Evolutionary conservation across 1,140 invertebrate genomes (phyloP).

Genomic region (Drosophila prosaltans): DNA sequence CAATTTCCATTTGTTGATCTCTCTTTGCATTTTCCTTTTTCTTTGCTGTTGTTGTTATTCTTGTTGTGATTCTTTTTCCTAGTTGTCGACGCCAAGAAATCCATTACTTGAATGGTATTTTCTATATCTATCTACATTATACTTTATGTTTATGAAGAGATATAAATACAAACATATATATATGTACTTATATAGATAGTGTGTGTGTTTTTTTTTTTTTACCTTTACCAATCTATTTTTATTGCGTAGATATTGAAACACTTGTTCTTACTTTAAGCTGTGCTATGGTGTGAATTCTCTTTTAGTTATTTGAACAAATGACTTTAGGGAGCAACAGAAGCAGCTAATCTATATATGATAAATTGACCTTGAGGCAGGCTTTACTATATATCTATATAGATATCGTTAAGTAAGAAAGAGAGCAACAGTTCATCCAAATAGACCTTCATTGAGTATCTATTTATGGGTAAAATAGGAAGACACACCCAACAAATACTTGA

Average conservation of each 20-base stretch:
- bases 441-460: constrained; percentile 33
- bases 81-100: constrained; percentile 42
- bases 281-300: constrained; percentile 18
- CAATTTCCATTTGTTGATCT: constrained; percentile 72
- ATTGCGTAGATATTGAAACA: constrained; percentile 46
- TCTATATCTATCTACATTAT: constrained; percentile 19
- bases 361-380: constrained; percentile 42
- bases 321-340: constrained; percentile 21
- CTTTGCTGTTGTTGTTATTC: constrained; percentile 29
- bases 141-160: background rate
- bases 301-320: constrained; percentile 61
- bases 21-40: constrained; percentile 27
- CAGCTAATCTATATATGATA: background rate
- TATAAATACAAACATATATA: background rate
- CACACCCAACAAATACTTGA: constrained; percentile 56
- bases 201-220: background rate
- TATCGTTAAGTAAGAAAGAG: constrained; percentile 13
- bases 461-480: constrained; percentile 29
- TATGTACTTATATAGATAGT: no score
- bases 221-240: constrained; percentile 13
- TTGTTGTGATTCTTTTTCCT: constrained; percentile 59
- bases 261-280: constrained; percentile 24
- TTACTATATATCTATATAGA: constrained; percentile 7
- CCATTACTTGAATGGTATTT: constrained; percentile 56
- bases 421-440: constrained; percentile 31